phyloP scores from a whole-genome alignment of 2,888 invertebrate species.

The Schizotus pectinicornis region DNA sequence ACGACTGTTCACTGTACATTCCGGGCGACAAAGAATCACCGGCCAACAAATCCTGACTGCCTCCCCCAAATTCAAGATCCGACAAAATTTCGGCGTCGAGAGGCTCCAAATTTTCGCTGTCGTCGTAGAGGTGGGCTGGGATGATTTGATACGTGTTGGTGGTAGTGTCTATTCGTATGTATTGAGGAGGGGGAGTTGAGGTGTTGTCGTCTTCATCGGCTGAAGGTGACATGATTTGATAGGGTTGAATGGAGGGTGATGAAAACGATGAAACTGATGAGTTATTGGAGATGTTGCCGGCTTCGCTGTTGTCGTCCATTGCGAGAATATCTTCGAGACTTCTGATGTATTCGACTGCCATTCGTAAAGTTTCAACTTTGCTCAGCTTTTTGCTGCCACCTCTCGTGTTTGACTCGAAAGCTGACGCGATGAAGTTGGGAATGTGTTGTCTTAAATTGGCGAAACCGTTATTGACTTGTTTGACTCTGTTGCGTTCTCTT shows the following conservation, averaged over 20 bases:
- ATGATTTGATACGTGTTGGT: conserved; percentile 67
- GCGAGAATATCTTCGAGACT: conserved; percentile 79
- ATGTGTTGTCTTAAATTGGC: conserved; percentile 87
- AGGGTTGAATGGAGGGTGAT: conserved; percentile 58
- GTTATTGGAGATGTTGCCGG: conserved; percentile 37
- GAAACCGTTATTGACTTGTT: conserved; percentile 91
- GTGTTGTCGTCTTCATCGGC: conserved; percentile 63
- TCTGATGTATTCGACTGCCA: conserved; percentile 90
- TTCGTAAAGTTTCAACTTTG: conserved; percentile 87
- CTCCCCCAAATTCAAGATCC: conserved; percentile 51
- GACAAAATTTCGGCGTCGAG: conserved; percentile 51
- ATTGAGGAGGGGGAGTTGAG: conserved; percentile 64
- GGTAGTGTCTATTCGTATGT: conserved; percentile 65
- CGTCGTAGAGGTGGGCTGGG: conserved; percentile 65
- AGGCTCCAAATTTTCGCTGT: conserved; percentile 64
- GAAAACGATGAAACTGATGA: conserved; percentile 27
- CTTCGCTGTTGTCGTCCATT: conserved; percentile 59
- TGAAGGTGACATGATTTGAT: conserved; percentile 57
- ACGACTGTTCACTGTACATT: conserved; percentile 56
- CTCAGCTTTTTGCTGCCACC: conserved; percentile 80
- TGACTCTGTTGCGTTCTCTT: conserved; percentile 89
- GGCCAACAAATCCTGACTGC: conserved; percentile 60
- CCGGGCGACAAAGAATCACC: conserved; percentile 53
- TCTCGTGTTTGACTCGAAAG: conserved; percentile 69
- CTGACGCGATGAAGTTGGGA: conserved; percentile 79